Base-by-base conservation (phyloP, 1,140 invertebrate genomes). In the Neodiprion lecontei region DNA sequence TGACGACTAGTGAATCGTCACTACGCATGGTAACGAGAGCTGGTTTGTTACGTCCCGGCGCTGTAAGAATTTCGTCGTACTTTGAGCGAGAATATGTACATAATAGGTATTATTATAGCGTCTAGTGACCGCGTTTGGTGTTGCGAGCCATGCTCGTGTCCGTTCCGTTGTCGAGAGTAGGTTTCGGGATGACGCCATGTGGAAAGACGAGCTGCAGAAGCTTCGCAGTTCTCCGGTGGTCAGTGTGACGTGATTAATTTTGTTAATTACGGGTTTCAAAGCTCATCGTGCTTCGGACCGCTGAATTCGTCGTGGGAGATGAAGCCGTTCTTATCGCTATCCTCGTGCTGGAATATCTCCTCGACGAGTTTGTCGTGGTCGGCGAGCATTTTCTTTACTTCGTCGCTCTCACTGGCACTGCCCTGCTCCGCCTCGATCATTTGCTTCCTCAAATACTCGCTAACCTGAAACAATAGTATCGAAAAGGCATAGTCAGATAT, bases 261-360 rank as follows among this genome's bases (percentile, higher is more conserved):
- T 61, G 53, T 61, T 61, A 61, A 17, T 61, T 7, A 61, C 53
- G 11, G 66, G 69, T 76, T 88, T 94, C 94, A 98, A 81, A 99
- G 92, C 89, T 99, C 97, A 86, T 99, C 97, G 88, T 98, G 97
- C 86, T 98, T 99, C 17, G 97, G 97, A 9, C 97, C 97, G 28
- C 95, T 97, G 90, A 99, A 99, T 87, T 99, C 97, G 48, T 96
- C 96, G 88, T 97, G 95, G 72, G 96, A 97, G 79, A 99, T 99
- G 89, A 93, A 97, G 50, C 97, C 97, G 83, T 98, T 97, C 87
- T 96, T 97, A 86, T 98, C 96, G 85, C 95, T 96, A 85, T 98
- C 96, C 88, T 99, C 97, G 84, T 98, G 97, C 85, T 97, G 95
- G 92, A 99, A 98, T 78, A 98, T 98, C 83, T 98, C 97, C 85